Evolutionary conservation across 2,797 vertebrate genomes (phyloP).

Genomic region (Zenarchopterus dispar): DNA sequence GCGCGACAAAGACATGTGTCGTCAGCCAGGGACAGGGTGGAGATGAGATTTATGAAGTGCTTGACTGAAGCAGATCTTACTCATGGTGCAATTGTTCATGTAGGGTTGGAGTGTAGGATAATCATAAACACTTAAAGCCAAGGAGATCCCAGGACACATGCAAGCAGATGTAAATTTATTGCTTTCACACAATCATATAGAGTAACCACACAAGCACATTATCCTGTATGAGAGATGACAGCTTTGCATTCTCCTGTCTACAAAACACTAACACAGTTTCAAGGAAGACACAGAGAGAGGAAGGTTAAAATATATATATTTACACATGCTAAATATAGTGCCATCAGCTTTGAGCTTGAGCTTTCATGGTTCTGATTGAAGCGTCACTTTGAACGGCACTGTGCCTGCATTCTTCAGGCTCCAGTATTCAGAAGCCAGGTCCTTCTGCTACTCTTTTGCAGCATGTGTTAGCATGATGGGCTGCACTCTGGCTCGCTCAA

Average conservation of each 20-base stretch:
- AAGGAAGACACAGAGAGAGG: slow-evolving; percentile 20
- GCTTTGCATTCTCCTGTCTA: neutral
- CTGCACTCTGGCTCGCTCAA: slow-evolving; percentile 32
- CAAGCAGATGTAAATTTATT: too few species aligned
- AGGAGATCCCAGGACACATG: too few species aligned
- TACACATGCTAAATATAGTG: too few species aligned
- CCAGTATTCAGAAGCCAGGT: slow-evolving; percentile 36
- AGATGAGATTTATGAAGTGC: slow-evolving; percentile 53
- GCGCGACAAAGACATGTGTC: slow-evolving; percentile 48
- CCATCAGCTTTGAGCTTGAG: neutral
- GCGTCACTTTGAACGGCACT: slow-evolving; percentile 10
- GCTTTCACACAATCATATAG: neutral
- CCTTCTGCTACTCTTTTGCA: slow-evolving; percentile 29
- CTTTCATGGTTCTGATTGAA: slow-evolving; percentile 1
- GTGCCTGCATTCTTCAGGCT: slow-evolving; percentile 22
- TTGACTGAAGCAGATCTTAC: slow-evolving; percentile 40
- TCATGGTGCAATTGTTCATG: slow-evolving; percentile 34
- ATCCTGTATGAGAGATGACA: neutral
- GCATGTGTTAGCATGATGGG: slow-evolving; percentile 43
- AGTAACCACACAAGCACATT: slow-evolving; percentile 5
- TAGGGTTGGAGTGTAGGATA: slow-evolving; percentile 36
- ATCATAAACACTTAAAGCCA: slow-evolving; percentile 37
- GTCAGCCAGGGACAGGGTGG: slow-evolving; percentile 56
- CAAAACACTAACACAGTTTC: neutral
- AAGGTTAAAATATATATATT: slow-evolving; percentile 15